Conservation (phyloP, 2,113 vertebrate genomes). For the Oceanodroma tethys region DNA sequence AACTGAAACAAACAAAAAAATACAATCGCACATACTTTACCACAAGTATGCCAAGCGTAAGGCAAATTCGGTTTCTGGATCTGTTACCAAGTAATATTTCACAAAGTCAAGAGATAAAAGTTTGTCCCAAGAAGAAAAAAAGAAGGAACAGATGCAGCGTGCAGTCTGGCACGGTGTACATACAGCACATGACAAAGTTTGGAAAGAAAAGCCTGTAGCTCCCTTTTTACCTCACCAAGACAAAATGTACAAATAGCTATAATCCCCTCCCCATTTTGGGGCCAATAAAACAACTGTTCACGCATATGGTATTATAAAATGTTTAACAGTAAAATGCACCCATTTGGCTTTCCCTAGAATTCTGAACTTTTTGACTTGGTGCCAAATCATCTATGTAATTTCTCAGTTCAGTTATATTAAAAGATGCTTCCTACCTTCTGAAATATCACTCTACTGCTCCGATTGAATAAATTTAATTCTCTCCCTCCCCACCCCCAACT, state of each 20-base stretch:
- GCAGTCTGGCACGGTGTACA: background rate
- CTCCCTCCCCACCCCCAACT: background rate
- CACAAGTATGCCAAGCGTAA: background rate
- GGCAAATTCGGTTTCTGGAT: background rate
- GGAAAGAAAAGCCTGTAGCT: background rate
- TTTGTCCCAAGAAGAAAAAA: background rate
- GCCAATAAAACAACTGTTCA: slow-evolving; percentile 1
- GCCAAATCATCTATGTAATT: background rate
- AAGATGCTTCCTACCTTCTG: background rate
- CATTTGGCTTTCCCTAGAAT: slow-evolving; percentile 18
- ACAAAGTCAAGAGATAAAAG: background rate
- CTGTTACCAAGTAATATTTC: background rate
- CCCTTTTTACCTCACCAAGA: background rate
- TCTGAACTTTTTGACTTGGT: background rate
- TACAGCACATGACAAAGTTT: background rate
- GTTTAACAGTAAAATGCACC: background rate
- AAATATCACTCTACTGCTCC: slow-evolving; percentile 1
- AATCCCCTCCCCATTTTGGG: background rate
- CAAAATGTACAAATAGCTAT: background rate
- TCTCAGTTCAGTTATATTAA: background rate
- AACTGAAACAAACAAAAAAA: accelerated
- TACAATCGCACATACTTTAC: background rate
- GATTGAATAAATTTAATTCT: background rate
- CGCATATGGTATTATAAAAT: background rate
- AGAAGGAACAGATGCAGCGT: background rate